A percentile compares a stretch with the other conserved stretches of the same genome.
Conservation (phyloP, 2,888 invertebrate genomes). For the Strigamia crassipes region DNA sequence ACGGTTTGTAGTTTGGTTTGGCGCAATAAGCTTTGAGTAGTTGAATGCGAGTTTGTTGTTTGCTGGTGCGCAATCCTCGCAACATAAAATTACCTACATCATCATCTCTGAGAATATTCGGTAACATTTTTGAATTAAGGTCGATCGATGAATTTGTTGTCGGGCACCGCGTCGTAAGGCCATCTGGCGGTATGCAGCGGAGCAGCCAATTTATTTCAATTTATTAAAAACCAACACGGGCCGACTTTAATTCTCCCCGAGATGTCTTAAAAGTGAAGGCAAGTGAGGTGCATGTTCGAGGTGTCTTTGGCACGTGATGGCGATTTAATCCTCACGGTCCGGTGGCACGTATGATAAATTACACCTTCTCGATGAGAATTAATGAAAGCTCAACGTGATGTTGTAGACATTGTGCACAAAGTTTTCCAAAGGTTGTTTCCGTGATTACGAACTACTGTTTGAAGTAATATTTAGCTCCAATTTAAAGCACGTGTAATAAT, state of each 20-base stretch:
- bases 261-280: conserved; percentile 8
- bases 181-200: not conserved
- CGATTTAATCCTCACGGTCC: conserved; percentile 27
- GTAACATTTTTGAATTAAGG: not conserved
- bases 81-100: not conserved
- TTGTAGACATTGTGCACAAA: not conserved
- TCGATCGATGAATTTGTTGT: conserved; percentile 5
- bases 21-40: not conserved
- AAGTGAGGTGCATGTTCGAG: not conserved
- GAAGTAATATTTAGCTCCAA: not conserved
- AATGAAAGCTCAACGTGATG: not conserved
- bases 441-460: not conserved
- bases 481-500: not conserved
- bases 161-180: conserved; percentile 7
- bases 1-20: not conserved
- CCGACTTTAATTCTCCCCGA: not conserved
- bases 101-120: not conserved
- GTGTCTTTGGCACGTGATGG: conserved; percentile 23
- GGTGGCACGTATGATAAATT: conserved; percentile 34
- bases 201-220: conserved; percentile 32
- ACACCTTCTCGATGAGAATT: conserved; percentile 12
- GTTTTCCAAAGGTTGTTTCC: not conserved
- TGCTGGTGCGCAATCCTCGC: not conserved
- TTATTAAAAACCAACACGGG: conserved; percentile 1
- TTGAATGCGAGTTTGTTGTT: not conserved